phyloP scores from a whole-genome alignment of 1,140 invertebrate species.

The Holcopasites calliopsidis region DNA sequence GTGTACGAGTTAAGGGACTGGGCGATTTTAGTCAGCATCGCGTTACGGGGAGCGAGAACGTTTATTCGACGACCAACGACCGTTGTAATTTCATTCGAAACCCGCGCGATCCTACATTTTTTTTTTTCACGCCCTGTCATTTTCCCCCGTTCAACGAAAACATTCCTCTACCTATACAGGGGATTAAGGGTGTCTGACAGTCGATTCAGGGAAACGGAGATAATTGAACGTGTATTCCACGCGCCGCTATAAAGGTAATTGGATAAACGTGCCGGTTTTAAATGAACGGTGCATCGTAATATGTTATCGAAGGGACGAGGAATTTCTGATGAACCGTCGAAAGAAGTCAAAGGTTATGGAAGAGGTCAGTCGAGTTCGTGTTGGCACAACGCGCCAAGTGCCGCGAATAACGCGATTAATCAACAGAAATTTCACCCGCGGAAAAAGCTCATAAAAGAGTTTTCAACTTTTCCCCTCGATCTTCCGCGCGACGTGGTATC shows the following conservation, averaged over 20 bases:
- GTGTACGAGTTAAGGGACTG: slow-evolving; percentile 12
- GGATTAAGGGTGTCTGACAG: background rate
- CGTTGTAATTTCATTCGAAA: background rate
- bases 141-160: background rate
- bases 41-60: slow-evolving; percentile 10
- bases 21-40: slow-evolving; percentile 7
- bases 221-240: background rate
- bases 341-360: background rate
- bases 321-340: background rate
- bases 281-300: background rate
- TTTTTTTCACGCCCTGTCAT: background rate
- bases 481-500: slow-evolving; percentile 11
- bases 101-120: background rate
- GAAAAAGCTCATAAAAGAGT: slow-evolving; percentile 40
- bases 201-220: background rate
- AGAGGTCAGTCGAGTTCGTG: slow-evolving; percentile 15
- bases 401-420: slow-evolving; percentile 39
- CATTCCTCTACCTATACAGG: too few relatives aligned
- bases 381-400: slow-evolving; percentile 17
- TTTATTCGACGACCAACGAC: background rate
- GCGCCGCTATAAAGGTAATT: too few relatives aligned
- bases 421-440: slow-evolving; percentile 45
- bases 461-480: slow-evolving; percentile 21
- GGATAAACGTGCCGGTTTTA: background rate
- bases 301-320: background rate